Base-by-base conservation (phyloP, 2,888 invertebrate genomes). In the Phanerotoma sp. region DNA sequence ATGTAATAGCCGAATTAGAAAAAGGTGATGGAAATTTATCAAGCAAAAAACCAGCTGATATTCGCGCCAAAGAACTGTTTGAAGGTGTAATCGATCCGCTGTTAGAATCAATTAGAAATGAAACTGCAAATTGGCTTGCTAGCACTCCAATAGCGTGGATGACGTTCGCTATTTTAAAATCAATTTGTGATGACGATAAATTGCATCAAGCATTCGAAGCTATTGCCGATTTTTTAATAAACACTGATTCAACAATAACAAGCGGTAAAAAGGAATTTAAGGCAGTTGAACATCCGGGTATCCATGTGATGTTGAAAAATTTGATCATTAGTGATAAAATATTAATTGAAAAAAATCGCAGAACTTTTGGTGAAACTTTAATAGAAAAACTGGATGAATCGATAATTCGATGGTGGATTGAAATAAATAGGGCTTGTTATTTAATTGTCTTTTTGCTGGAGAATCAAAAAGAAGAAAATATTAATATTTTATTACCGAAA, bases 301-400 rank as follows among this genome's bases (percentile, higher is more conserved):
- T 90, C 55, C 90, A 91, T 75, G 84, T 87, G 82, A 83, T 84
- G 56, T 74, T 91, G 28, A 93, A 91, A 70, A 91, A 89, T 76
- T 77, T 92, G 11, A 83, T 89, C 11, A 82, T 82, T 54, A 74
- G 83, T 49, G 90, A 90, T 68, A 83, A 83, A 63, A 77, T 77
- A 10, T 75, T 79, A 32, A 55, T 65, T 1, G 67, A 77, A 50
- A 77, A 77, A 40, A 76, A 78, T 7, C 47, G 49, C 18, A 69
- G 73, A 7, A 83, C 84, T 2, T 84, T 91, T 57, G 86, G 87
- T 0, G 77, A 81, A 56, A 73, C 79, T 10, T 66, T 90, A n/a
- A 70, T 81, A 9, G 71, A 81, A 25, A 72, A 78, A 42, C 69
- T 90, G 41, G 77, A 77, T 11, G 74, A 78, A 32, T 81, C 85